A percentile compares a stretch with the other conserved stretches of the same genome.
Conservation (phyloP, 2,888 invertebrate genomes). For the Coleophora deauratella region DNA sequence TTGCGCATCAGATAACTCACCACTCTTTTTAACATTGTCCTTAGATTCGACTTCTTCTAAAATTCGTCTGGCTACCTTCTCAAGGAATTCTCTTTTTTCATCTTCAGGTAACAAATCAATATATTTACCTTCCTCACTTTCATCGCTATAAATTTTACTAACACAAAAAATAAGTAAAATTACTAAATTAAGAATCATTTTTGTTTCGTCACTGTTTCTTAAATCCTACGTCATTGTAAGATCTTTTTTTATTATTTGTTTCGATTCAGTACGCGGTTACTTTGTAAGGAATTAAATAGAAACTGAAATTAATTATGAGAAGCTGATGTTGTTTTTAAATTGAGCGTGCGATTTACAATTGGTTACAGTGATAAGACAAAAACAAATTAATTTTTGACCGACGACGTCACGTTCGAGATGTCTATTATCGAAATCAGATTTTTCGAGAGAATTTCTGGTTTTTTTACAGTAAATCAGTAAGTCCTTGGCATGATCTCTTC, state of each 20-base stretch:
- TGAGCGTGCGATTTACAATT: constrained; percentile 15
- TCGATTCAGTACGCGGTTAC: not conserved
- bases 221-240: constrained; percentile 15
- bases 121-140: constrained; percentile 38
- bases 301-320: constrained; percentile 9
- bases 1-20: constrained; percentile 34
- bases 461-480: too few relatives aligned
- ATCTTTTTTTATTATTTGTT: constrained; percentile 17
- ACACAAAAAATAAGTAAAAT: constrained; percentile 19
- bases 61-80: constrained; percentile 47
- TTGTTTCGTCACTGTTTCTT: constrained; percentile 2
- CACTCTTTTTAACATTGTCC: constrained; percentile 19
- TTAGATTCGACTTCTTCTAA: constrained; percentile 32
- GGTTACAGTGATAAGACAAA: constrained; percentile 14
- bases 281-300: not conserved
- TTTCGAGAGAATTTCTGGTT: too few relatives aligned
- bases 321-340: constrained; percentile 11
- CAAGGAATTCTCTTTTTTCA: constrained; percentile 46
- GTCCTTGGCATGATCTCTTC: too few relatives aligned
- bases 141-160: constrained; percentile 13
- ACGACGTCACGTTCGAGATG: too few relatives aligned
- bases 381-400: constrained; percentile 2
- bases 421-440: too few relatives aligned
- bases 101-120: constrained; percentile 47
- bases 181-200: constrained; percentile 26